Evolutionary conservation across 2,113 vertebrate species (phyloP).

Genomic region (Platycercus adscitus): DNA sequence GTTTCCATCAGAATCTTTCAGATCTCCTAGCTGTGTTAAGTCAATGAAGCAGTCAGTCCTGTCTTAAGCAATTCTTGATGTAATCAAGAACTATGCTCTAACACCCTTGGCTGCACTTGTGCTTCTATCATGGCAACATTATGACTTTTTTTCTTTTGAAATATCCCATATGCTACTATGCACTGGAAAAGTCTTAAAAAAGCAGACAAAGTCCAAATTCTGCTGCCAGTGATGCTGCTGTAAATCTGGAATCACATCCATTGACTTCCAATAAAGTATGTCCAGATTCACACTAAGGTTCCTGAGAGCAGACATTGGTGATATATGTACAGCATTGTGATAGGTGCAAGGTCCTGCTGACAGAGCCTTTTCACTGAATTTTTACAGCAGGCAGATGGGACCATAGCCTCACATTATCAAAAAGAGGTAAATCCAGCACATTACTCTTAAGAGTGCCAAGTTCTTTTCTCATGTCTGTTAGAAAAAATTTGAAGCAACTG

Average conservation of each 20-base stretch:
- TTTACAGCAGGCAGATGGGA: neutral
- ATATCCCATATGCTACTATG: neutral
- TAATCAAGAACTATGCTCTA: slow-evolving; percentile 44
- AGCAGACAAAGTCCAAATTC: neutral
- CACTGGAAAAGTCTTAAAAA: neutral
- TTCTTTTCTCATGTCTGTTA: neutral
- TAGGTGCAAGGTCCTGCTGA: neutral
- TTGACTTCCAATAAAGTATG: neutral
- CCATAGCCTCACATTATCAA: neutral
- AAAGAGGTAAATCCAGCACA: neutral
- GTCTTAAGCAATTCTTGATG: slow-evolving; percentile 47
- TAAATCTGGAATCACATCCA: neutral
- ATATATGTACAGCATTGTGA: neutral
- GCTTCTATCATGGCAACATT: slow-evolving; percentile 32
- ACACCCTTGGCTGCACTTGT: slow-evolving; percentile 37
- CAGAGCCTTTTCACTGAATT: neutral
- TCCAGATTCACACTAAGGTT: neutral
- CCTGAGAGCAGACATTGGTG: neutral
- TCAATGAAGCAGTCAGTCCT: slow-evolving; percentile 46
- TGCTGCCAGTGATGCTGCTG: neutral
- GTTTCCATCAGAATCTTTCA: slow-evolving; percentile 34
- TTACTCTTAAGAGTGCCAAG: neutral
- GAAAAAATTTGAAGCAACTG: neutral
- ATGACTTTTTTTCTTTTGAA: slow-evolving; percentile 20
- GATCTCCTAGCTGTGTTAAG: slow-evolving; percentile 21